Percentiles rank a stretch among this genome's conserved stretches.
Conservation (phyloP, 92 coral and sea anemone genomes). For the Zoanthus gigantus region DNA sequence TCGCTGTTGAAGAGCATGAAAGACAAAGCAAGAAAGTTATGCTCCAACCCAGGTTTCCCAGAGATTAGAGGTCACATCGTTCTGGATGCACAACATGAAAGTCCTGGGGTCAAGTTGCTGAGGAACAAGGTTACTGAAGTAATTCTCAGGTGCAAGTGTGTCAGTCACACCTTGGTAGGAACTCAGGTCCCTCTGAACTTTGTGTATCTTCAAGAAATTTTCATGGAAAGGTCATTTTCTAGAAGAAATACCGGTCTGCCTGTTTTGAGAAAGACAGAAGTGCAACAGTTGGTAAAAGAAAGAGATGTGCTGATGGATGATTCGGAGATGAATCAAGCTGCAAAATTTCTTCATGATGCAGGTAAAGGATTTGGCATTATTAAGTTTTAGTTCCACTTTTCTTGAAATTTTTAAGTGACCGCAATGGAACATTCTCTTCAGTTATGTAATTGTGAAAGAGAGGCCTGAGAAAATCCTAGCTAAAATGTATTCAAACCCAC, state of each 20-base stretch:
- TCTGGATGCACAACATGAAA: slow-evolving; percentile 80
- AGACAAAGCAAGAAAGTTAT: slow-evolving; percentile 70
- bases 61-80: slow-evolving; percentile 84
- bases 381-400: neutral
- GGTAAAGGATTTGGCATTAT: slow-evolving; percentile 40
- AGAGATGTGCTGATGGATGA: slow-evolving; percentile 71
- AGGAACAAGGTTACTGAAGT: slow-evolving; percentile 77
- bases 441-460: too few species aligned
- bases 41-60: slow-evolving; percentile 87
- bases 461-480: too few species aligned
- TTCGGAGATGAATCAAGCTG: slow-evolving; percentile 87
- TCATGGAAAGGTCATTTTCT: slow-evolving; percentile 41
- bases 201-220: slow-evolving; percentile 73
- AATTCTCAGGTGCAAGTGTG: slow-evolving; percentile 82
- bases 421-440: too few species aligned
- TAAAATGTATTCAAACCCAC: too few species aligned
- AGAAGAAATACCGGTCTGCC: slow-evolving; percentile 50
- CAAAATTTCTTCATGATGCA: slow-evolving; percentile 88
- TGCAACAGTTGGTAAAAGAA: slow-evolving; percentile 78
- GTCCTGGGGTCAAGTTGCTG: slow-evolving; percentile 74
- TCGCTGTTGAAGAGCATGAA: slow-evolving; percentile 66
- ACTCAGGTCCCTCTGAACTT: slow-evolving; percentile 86
- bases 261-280: slow-evolving; percentile 53
- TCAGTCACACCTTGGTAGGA: slow-evolving; percentile 77
- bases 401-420: neutral